Percentiles rank a stretch among this genome's conserved stretches.
Conservation (phyloP, 2,797 vertebrate genomes). For the Botia kubotai region DNA sequence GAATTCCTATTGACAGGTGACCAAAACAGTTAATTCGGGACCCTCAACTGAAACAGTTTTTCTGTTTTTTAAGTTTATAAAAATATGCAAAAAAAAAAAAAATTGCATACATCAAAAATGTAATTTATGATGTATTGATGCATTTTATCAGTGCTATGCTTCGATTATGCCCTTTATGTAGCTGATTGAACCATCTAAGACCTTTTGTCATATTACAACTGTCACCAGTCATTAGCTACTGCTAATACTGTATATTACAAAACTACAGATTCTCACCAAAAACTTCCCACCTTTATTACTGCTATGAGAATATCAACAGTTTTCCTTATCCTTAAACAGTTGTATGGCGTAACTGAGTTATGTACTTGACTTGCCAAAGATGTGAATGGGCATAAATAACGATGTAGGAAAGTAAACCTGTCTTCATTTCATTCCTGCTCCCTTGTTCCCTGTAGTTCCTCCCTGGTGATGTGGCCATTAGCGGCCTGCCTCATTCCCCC, state of each 20-base stretch:
- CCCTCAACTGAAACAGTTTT: conserved; percentile 10
- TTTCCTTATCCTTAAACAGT: background rate
- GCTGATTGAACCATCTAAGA: background rate
- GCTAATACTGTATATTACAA: background rate
- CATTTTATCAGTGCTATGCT: conserved; percentile 2
- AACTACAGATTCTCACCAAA: background rate
- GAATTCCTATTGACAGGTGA: background rate
- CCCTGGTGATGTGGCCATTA: background rate
- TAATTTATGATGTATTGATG: background rate
- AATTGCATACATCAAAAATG: background rate
- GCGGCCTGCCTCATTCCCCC: conserved; percentile 79
- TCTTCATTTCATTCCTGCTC: conserved; percentile 31
- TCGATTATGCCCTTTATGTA: background rate
- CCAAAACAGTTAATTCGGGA: conserved; percentile 20
- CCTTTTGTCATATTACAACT: background rate
- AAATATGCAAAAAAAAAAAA: conserved; percentile 4
- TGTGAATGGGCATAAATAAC: conserved; percentile 24
- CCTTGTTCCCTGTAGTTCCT: conserved; percentile 8
- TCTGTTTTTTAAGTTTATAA: background rate
- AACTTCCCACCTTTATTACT: background rate
- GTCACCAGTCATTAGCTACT: background rate
- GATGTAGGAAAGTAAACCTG: conserved; percentile 53
- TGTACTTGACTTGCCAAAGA: background rate
- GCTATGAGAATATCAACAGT: background rate
- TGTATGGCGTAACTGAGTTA: background rate